These are phyloP conservation scores for Indri indri DNA, from an alignment of 2,113 vertebrate genomes.

Conservation along the genomic window DNA sequence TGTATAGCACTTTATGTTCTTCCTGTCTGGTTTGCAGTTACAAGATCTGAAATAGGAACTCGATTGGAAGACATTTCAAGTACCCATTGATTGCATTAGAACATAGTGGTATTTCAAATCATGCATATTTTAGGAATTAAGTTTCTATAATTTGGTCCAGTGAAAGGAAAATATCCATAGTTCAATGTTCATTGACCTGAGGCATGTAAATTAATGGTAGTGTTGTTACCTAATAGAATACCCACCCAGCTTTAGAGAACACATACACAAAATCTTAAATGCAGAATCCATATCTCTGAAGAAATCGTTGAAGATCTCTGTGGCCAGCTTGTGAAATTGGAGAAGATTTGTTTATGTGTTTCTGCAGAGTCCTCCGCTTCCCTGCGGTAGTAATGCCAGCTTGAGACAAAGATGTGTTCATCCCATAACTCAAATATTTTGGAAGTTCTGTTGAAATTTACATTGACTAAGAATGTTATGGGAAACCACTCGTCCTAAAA, in stretches of 20 bases:
- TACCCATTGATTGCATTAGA: background rate
- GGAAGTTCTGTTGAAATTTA: background rate
- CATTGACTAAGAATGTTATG: background rate
- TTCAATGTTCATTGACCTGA: background rate
- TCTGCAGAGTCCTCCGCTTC: background rate
- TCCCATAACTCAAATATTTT: background rate
- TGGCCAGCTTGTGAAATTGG: background rate
- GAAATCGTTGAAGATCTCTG: background rate
- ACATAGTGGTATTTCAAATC: background rate
- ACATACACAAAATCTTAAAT: background rate
- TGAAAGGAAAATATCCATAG: slow-evolving; percentile 36
- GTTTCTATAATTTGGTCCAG: background rate
- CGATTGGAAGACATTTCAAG: background rate
- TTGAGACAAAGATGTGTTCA: background rate
- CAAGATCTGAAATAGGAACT: background rate
- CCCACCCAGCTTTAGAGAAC: background rate
- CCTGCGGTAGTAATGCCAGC: background rate
- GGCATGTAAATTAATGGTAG: background rate
- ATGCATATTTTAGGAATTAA: background rate
- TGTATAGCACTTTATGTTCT: background rate
- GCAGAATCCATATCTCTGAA: background rate
- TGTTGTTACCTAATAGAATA: background rate
- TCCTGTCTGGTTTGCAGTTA: background rate
- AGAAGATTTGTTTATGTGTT: background rate
- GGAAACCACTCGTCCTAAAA: background rate